Evolutionary conservation across 1,140 invertebrate species (phyloP), one percentile per base, ranked within the genome.

Genomic region (Drosophila nikananu): DNA sequence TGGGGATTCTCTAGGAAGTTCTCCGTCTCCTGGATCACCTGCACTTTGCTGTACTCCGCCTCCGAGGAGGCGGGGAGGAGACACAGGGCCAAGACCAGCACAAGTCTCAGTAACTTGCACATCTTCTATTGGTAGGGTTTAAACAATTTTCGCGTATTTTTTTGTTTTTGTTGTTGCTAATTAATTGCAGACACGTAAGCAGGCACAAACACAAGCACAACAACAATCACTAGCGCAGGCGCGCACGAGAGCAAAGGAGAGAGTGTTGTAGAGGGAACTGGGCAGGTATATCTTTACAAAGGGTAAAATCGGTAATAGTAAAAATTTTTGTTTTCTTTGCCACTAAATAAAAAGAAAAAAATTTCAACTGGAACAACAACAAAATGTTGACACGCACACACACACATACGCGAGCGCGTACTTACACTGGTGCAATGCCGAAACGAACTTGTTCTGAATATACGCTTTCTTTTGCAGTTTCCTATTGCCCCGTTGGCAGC

Each of bases 1-100:
- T 77, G 83, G 0, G 92, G 75, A 67, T 77, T 64, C 27, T 76
- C 55, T 12, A 86, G 44, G 42, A 90, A 90, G 44, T 64, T 81
- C 9, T 84, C 81, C 15, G 49, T 49, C 51, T 89, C 74, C 21
- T 63, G 61, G 2, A 89, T 27, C 32, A 89, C 74, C 57, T 68
- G 32, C 15, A 89, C 81, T 15, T 84, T 25, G 32, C 62, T 42
- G 68, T 23, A 61, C 27, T 74, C 55, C 21, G 44, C 27, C 13
- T 37, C 6, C 2, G 54, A 23, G n/a, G 25, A 54, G 44, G 21
- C 30, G 58, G 37, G 44, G 46, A 55, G n/a, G 30, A 67, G 48
- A 41, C 54, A 58, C 2, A 57, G 42, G 23, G 42, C 59, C 15
- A 51, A 51, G 32, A 44, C 60, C 35, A 64, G 51, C 15, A 25